A percentile compares a stretch with the other conserved stretches of the same genome.
These are phyloP conservation scores for Pycnonotus jocosus DNA, from an alignment of 2,113 vertebrate species.

Conservation along the genomic window DNA sequence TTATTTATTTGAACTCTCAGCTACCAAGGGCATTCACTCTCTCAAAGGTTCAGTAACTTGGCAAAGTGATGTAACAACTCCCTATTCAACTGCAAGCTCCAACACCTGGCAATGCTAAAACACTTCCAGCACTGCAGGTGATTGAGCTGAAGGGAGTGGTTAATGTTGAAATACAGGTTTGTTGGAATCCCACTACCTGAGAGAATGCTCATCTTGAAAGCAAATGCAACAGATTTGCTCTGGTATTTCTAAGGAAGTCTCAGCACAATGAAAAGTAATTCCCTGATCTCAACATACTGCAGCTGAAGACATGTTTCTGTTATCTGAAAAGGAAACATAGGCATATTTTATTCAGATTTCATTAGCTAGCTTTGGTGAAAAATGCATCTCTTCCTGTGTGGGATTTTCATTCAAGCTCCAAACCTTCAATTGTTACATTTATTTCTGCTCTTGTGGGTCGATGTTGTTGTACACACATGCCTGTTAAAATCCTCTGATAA, in stretches of 20 bases:
- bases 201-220: neutral
- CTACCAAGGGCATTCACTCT: neutral
- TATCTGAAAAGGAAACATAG: neutral
- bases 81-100: neutral
- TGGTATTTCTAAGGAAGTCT: neutral
- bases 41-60: neutral
- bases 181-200: slow-evolving; percentile 4
- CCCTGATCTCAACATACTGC: neutral
- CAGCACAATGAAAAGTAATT: neutral
- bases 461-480: neutral
- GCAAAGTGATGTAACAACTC: neutral
- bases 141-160: neutral
- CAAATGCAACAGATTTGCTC: neutral
- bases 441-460: neutral
- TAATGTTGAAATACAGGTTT: slow-evolving; percentile 56
- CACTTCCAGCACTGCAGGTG: neutral
- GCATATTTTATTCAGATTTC: neutral
- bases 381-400: neutral
- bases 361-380: neutral
- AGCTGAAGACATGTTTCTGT: neutral
- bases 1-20: neutral
- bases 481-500: neutral
- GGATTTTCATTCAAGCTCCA: neutral
- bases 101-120: neutral
- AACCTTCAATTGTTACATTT: neutral